Conservation (phyloP, 2,888 invertebrate species). For the Frankliniella intonsa region DNA sequence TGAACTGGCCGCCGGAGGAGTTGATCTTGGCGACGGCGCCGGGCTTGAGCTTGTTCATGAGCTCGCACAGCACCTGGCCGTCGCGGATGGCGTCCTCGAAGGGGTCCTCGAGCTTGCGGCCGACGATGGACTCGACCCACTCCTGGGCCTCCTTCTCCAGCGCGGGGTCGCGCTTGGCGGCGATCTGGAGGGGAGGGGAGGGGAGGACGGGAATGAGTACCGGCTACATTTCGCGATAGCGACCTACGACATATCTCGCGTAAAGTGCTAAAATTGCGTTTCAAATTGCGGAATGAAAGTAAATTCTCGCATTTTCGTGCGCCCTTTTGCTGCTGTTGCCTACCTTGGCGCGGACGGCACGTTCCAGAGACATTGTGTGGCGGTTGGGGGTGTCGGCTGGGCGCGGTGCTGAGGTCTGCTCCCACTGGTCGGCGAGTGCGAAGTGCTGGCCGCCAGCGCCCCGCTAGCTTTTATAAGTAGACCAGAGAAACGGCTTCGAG, state of each 20-base stretch:
- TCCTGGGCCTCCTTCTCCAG: constrained; percentile 84
- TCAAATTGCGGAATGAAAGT: too few species aligned
- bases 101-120: constrained; percentile 73
- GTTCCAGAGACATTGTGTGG: constrained; percentile 79
- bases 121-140: constrained; percentile 86
- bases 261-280: too few species aligned
- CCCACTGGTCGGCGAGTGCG: neutral
- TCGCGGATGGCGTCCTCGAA: constrained; percentile 90
- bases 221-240: neutral
- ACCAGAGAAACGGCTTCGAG: neutral
- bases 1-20: constrained; percentile 93
- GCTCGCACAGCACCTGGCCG: constrained; percentile 85
- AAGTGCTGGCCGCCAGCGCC: neutral
- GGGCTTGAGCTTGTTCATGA: constrained; percentile 91
- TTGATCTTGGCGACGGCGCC: constrained; percentile 88
- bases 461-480: neutral
- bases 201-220: neutral
- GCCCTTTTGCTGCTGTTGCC: constrained; percentile 43
- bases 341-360: constrained; percentile 87
- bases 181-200: constrained; percentile 55
- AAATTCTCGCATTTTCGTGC: constrained; percentile 31
- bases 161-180: constrained; percentile 73
- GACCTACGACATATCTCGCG: neutral
- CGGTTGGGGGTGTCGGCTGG: neutral
- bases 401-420: neutral